These are phyloP conservation scores for Creontiades dilutus DNA, from an alignment of 2,888 invertebrate species.

Conservation along the genomic window DNA sequence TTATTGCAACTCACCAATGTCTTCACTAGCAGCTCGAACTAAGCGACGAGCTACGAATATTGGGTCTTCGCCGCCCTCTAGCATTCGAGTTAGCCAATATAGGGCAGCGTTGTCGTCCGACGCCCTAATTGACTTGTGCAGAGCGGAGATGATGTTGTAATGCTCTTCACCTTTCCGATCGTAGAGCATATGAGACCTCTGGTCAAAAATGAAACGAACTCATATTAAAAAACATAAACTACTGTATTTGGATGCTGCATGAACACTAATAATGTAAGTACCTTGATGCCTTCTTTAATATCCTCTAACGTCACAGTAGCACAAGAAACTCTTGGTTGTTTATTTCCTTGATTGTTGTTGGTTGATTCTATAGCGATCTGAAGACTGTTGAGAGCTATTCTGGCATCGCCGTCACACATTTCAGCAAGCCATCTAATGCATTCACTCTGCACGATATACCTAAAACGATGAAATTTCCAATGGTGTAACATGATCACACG, in stretches of 20 bases:
- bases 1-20: constrained; percentile 85
- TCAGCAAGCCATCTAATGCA: constrained; percentile 86
- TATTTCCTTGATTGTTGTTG: constrained; percentile 75
- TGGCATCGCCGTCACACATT: constrained; percentile 90
- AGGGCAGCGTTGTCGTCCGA: constrained; percentile 89
- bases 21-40: constrained; percentile 87
- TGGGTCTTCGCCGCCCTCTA: constrained; percentile 90
- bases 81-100: constrained; percentile 90
- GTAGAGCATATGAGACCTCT: constrained; percentile 88
- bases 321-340: too few species aligned
- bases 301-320: constrained; percentile 81
- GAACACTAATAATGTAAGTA: constrained; percentile 76
- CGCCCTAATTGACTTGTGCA: constrained; percentile 90
- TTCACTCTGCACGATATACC: constrained; percentile 78
- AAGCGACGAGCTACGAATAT: constrained; percentile 87
- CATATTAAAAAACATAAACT: too few species aligned
- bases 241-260: too few species aligned
- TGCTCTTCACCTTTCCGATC: constrained; percentile 90
- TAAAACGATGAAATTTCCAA: background rate
- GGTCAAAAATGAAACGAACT: constrained; percentile 76
- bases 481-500: too few species aligned
- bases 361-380: constrained; percentile 85
- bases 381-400: constrained; percentile 87
- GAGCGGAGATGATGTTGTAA: constrained; percentile 89
- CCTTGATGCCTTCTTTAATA: constrained; percentile 86